A percentile compares a stretch with the other conserved stretches of the same genome.
These are phyloP conservation scores for Diacarnus erythraeanus DNA, from an alignment of 37 sponge, comb jelly and placozoan species.

Conservation along the genomic window DNA sequence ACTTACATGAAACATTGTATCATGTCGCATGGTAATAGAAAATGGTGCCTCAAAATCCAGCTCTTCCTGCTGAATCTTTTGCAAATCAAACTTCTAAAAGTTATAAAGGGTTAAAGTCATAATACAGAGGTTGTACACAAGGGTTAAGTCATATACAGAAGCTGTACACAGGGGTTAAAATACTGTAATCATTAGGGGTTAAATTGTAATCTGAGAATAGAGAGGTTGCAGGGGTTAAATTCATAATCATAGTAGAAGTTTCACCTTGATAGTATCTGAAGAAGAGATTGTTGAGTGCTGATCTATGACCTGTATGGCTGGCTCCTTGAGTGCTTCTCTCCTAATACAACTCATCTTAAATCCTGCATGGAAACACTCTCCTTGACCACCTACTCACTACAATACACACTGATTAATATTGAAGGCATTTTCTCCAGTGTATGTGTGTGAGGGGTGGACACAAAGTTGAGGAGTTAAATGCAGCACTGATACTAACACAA, in stretches of 20 bases:
- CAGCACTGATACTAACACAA: no score
- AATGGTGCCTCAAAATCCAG: slow-evolving; percentile 64
- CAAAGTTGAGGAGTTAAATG: not conserved
- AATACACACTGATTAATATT: no score
- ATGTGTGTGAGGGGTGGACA: no score
- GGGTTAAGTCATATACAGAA: not conserved
- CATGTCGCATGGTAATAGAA: slow-evolving; percentile 29
- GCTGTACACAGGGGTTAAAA: not conserved
- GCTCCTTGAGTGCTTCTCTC: slow-evolving; percentile 49
- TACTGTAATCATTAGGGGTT: not conserved
- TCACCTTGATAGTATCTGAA: slow-evolving; percentile 57
- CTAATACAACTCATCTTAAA: slow-evolving; percentile 83
- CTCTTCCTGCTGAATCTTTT: slow-evolving; percentile 17
- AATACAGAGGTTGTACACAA: not conserved
- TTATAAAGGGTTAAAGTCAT: not conserved
- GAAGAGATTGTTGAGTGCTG: slow-evolving; percentile 40
- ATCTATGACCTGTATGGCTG: slow-evolving; percentile 40
- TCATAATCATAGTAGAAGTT: no score
- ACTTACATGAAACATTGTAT: slow-evolving; percentile 60
- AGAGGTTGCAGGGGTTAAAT: not conserved
- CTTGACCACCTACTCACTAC: not conserved
- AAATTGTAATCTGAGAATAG: not conserved
- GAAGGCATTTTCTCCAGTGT: no score
- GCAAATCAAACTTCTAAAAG: slow-evolving; percentile 54
- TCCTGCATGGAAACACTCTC: no score